A percentile compares a stretch with the other conserved stretches of the same genome.
These are phyloP conservation scores for Malurus melanocephalus DNA, from an alignment of 2,113 vertebrate species.

Conservation along the genomic window DNA sequence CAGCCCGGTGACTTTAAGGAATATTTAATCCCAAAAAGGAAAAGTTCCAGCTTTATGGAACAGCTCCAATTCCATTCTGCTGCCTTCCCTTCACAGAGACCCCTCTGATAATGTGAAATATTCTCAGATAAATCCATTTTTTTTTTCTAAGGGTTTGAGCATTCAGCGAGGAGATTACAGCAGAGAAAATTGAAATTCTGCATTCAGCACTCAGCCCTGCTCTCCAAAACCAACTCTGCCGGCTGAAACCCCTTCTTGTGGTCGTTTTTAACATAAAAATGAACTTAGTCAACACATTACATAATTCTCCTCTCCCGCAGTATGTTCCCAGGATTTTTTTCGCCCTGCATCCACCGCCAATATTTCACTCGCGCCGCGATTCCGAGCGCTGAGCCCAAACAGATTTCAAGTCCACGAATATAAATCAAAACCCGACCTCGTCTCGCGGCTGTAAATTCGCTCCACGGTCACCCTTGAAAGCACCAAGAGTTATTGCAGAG, in stretches of 20 bases:
- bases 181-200: neutral
- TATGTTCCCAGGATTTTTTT: neutral
- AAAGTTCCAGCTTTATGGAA: neutral
- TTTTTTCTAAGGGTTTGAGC: neutral
- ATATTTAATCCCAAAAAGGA: neutral
- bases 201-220: neutral
- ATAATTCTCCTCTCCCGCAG: neutral
- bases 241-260: neutral
- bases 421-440: neutral
- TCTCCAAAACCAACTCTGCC: neutral
- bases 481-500: neutral
- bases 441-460: neutral
- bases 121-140: neutral
- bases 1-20: neutral
- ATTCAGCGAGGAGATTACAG: neutral
- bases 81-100: neutral
- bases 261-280: constrained; percentile 3
- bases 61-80: neutral
- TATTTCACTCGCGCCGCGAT: neutral
- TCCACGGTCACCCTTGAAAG: neutral
- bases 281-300: constrained; percentile 7
- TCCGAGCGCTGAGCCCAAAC: neutral
- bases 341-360: neutral
- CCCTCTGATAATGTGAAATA: neutral
- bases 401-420: accelerated